Conservation (phyloP, 2,888 invertebrate species). For the Tenthredo livida region DNA sequence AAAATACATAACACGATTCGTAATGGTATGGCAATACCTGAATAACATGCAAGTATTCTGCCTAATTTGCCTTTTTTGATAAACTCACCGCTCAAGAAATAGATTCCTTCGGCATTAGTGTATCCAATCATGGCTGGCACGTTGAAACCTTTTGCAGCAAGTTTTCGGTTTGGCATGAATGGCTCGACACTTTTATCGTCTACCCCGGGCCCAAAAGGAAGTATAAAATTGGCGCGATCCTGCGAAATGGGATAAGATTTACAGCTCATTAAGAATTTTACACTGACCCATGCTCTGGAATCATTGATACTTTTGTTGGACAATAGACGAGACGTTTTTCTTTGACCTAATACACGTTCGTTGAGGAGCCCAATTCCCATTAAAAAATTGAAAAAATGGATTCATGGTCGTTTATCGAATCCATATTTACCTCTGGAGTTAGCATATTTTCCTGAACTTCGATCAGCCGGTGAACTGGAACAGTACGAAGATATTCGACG, state of each 20-base stretch:
- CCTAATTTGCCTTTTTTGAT: background rate
- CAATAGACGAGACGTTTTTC: background rate
- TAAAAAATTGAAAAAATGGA: background rate
- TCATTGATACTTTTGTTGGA: background rate
- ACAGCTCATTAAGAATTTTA: background rate
- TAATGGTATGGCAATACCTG: background rate
- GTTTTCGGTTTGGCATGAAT: conserved; percentile 69
- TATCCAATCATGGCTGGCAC: conserved; percentile 80
- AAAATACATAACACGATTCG: background rate
- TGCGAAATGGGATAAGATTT: conserved; percentile 33
- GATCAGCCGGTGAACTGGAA: conserved; percentile 55
- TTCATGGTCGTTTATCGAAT: background rate
- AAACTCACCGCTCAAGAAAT: conserved; percentile 69
- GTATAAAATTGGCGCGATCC: conserved; percentile 35
- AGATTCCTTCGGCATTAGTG: conserved; percentile 79
- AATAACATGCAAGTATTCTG: background rate
- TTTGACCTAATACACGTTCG: no score
- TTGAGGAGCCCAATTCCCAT: background rate
- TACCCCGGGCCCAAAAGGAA: conserved; percentile 57
- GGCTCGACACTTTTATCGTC: conserved; percentile 59
- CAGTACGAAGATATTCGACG: conserved; percentile 40
- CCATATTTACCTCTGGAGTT: conserved; percentile 54
- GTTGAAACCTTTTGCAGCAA: conserved; percentile 72
- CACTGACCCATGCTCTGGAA: background rate
- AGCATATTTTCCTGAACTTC: conserved; percentile 65